Evolutionary conservation across 2,888 invertebrate species (phyloP), one percentile per base, ranked within the genome.

Genomic region (Spodoptera littoralis): DNA sequence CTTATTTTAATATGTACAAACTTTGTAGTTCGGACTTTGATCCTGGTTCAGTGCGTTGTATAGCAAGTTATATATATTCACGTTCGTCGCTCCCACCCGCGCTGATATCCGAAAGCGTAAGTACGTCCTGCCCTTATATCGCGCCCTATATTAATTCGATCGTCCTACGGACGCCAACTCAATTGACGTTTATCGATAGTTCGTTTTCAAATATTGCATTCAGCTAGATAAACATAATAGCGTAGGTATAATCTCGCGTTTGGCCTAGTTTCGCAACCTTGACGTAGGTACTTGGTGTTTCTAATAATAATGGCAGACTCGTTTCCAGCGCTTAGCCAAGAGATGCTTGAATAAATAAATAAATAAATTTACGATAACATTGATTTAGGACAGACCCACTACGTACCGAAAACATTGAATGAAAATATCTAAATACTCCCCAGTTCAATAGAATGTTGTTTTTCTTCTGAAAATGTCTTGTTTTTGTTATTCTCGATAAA

Each of bases 241-340:
- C 76, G 74, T 70, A 72, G 65, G 76, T 78, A 79, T 81, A 85
- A 83, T 89, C 88, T 85, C 84, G 85, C 85, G 85, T 88, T 89
- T 88, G 91, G 80, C 92, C 92, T 86, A 92, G 92, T 90, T 92
- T 85, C 83, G 73, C 87, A 90, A 90, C 92, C 93, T 92, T 92
- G 92, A 89, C 83, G 84, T 84, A 84, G 81, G 86, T 89, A 89
- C 88, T 84, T 77, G 79, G 78, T 81, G 87, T 84, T 88, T 88
- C 90, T 91, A 91, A 88, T 91, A 90, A 90, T 90, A 88, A 88
- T 88, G 85, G 76, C 80, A 68, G 86, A 84, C 84, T 85, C 82
- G 85, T 85, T 88, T 88, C 86, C 87, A 88, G 81, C 86, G 85
- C 81, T 79, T 81, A 84, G 65, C 75, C 60, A 84, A 82, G 78